Conservation (phyloP, 2,113 vertebrate genomes). For the Dinomys branickii region DNA sequence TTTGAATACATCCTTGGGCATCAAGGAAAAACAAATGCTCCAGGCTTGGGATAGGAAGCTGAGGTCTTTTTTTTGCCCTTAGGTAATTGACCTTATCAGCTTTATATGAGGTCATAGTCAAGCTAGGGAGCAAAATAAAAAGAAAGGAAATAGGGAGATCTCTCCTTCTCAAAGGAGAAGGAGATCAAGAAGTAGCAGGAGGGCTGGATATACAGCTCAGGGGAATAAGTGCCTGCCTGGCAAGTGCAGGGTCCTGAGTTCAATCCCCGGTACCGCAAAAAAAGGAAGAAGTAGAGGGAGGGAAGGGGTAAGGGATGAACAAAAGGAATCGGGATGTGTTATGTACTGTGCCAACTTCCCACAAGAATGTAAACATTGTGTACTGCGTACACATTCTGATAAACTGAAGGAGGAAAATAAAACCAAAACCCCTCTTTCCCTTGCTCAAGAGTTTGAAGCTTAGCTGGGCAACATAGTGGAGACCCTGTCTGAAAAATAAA, state of each 20-base stretch:
- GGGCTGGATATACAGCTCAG: too few relatives aligned
- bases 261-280: too few relatives aligned
- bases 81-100: constrained; percentile 25
- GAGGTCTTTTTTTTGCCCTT: constrained; percentile 4
- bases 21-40: constrained; percentile 1
- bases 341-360: background rate
- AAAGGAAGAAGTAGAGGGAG: too few relatives aligned
- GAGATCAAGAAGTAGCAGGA: background rate
- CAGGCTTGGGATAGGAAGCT: background rate
- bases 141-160: background rate
- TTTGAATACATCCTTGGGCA: constrained; percentile 42
- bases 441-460: background rate
- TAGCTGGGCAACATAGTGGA: background rate
- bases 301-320: background rate
- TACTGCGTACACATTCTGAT: background rate
- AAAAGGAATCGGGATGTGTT: background rate
- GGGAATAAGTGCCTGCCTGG: too few relatives aligned
- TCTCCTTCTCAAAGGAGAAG: background rate
- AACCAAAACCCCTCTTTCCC: background rate
- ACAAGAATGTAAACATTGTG: background rate
- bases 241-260: too few relatives aligned
- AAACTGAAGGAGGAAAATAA: background rate
- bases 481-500: background rate
- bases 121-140: background rate
- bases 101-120: background rate